Evolutionary conservation across 2,113 vertebrate genomes (phyloP).

Genomic region (Odontophorus gujanensis): DNA sequence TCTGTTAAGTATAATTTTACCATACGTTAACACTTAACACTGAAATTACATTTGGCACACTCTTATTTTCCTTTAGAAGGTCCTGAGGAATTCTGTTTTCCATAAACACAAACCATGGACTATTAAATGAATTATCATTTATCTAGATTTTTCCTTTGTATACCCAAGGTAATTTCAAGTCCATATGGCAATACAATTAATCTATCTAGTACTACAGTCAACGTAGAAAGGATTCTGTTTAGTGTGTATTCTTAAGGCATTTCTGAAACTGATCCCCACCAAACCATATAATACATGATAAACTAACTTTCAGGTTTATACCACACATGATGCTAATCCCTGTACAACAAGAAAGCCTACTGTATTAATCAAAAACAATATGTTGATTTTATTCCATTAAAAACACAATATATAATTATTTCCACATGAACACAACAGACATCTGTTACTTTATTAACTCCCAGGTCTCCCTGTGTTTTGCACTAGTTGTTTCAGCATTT

Average conservation of each 20-base stretch:
- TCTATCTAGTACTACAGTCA: neutral
- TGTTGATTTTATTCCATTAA: neutral
- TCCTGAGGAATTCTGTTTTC: conserved; percentile 61
- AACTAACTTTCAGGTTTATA: conserved; percentile 7
- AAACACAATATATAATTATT: neutral
- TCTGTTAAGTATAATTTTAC: conserved; percentile 64
- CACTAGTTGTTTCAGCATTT: neutral
- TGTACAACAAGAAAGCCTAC: neutral
- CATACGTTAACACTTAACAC: neutral
- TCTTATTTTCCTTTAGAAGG: conserved; percentile 62
- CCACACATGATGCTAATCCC: neutral
- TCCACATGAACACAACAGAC: neutral
- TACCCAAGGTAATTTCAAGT: conserved; percentile 42
- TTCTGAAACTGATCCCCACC: neutral
- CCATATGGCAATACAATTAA: conserved; percentile 38
- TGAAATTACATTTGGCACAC: conserved; percentile 51
- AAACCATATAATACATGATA: neutral
- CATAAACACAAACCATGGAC: conserved; percentile 54
- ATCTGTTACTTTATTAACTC: conserved; percentile 19
- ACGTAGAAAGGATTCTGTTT: neutral
- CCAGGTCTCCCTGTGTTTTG: neutral
- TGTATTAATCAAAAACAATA: neutral
- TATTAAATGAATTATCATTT: conserved; percentile 52
- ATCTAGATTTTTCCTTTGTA: conserved; percentile 40
- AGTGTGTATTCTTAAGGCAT: neutral